Evolutionary conservation across 2,888 invertebrate genomes (phyloP).

Genomic region (Drosophila anomelani): DNA sequence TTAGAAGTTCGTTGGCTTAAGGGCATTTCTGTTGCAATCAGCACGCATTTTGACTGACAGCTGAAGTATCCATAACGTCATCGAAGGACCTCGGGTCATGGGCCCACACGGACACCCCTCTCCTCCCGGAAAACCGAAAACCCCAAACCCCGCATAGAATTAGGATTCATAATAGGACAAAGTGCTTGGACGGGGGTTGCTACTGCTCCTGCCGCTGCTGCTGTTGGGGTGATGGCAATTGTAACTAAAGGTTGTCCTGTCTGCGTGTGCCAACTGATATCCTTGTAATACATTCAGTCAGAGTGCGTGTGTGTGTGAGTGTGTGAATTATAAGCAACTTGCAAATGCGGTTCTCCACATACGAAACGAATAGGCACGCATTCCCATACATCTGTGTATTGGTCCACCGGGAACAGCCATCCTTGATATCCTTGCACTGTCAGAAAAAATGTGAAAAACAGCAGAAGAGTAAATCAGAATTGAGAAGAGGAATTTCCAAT

Average conservation of each 20-base stretch:
- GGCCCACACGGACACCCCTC: conserved; percentile 16
- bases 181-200: conserved; percentile 38
- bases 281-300: conserved; percentile 58
- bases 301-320: conserved; percentile 50
- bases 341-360: conserved; percentile 59
- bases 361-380: conserved; percentile 19
- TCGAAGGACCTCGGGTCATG: conserved; percentile 66
- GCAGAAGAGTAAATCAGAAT: no score
- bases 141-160: conserved; percentile 48
- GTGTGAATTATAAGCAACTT: conserved; percentile 73
- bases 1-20: background rate
- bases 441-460: background rate
- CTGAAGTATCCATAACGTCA: conserved; percentile 78
- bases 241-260: conserved; percentile 67
- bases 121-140: background rate
- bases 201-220: background rate
- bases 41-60: conserved; percentile 70
- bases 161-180: conserved; percentile 79
- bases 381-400: conserved; percentile 60
- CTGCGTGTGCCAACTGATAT: conserved; percentile 49
- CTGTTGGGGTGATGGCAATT: conserved; percentile 31
- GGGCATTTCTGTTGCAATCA: conserved; percentile 60
- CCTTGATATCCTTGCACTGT: conserved; percentile 15
- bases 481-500: background rate
- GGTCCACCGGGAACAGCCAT: conserved; percentile 59